Conservation (phyloP, 2,113 vertebrate genomes). For the Platichthys flesus region DNA sequence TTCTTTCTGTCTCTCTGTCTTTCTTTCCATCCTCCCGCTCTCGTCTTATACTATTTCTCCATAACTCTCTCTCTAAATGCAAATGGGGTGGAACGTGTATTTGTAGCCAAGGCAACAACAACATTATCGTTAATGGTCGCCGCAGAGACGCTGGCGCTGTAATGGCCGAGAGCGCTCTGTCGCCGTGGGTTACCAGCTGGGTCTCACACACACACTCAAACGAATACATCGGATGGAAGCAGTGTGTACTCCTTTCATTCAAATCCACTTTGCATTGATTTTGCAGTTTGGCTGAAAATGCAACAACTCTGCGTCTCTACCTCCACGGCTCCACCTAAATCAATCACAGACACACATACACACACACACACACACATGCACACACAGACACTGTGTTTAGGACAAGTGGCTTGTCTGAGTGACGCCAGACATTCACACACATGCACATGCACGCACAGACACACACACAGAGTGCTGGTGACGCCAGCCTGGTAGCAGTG, state of each 20-base stretch:
- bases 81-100: conserved; percentile 67
- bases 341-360: conserved; percentile 59
- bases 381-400: conserved; percentile 39
- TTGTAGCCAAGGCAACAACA: conserved; percentile 74
- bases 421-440: conserved; percentile 61
- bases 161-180: conserved; percentile 72
- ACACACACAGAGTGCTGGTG: conserved; percentile 44
- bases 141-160: conserved; percentile 66
- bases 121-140: conserved; percentile 76
- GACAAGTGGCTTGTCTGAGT: conserved; percentile 64
- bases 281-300: conserved; percentile 78
- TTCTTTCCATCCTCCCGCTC: not conserved
- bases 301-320: conserved; percentile 72
- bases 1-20: not conserved
- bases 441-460: conserved; percentile 15
- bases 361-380: conserved; percentile 12
- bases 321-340: conserved; percentile 71
- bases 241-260: conserved; percentile 64
- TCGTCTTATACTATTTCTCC: not conserved
- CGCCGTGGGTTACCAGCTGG: conserved; percentile 63
- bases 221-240: conserved; percentile 39
- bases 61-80: conserved; percentile 38
- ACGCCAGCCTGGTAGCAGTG: conserved; percentile 67
- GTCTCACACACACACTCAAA: conserved; percentile 30
- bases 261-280: conserved; percentile 79